phyloP scores from a whole-genome alignment of 2,888 invertebrate genomes.

The Melolontha melolontha region DNA sequence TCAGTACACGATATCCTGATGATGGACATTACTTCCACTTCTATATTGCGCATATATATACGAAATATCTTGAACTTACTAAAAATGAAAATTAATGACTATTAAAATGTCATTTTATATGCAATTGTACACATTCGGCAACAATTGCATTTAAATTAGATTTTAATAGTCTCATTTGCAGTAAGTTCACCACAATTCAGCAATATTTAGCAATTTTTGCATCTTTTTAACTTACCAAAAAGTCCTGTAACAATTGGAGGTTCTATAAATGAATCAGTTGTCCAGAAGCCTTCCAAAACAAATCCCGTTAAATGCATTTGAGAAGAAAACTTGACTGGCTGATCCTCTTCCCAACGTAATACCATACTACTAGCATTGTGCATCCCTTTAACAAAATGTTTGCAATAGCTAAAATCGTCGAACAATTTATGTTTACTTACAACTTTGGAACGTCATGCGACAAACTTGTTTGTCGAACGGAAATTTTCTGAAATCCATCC shows the following conservation, averaged over 20 bases:
- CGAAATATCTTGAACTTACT: no score
- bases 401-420: neutral
- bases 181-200: no score
- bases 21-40: no score
- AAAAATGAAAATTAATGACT: no score
- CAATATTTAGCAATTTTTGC: no score
- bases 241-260: constrained; percentile 76
- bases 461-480: constrained; percentile 89
- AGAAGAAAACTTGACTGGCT: constrained; percentile 80
- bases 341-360: constrained; percentile 81
- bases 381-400: constrained; percentile 72
- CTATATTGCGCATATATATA: no score
- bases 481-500: constrained; percentile 88
- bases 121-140: no score
- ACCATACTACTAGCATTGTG: constrained; percentile 82
- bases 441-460: constrained; percentile 83
- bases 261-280: constrained; percentile 57
- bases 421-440: constrained; percentile 67
- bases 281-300: constrained; percentile 67
- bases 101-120: no score
- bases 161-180: no score
- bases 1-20: no score
- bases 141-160: no score
- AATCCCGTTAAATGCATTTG: constrained; percentile 87
- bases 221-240: constrained; percentile 71